Percentiles rank a stretch among this genome's conserved stretches.
phyloP scores from a whole-genome alignment of 1,140 invertebrate genomes.

The Aphelinus atriplicis region DNA sequence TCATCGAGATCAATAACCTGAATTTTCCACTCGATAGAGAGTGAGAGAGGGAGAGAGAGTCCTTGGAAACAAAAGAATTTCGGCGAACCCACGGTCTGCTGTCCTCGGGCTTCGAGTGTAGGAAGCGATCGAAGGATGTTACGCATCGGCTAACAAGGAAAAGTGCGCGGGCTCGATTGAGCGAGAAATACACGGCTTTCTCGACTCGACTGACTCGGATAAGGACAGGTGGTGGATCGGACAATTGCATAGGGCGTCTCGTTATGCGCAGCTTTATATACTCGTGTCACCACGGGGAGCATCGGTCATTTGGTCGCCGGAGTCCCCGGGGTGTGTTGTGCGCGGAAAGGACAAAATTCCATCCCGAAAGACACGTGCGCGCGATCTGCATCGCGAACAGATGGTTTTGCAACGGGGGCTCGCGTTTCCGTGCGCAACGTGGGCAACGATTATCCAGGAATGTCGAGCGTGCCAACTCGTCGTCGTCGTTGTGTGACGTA shows the following conservation, averaged over 20 bases:
- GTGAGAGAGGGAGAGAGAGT: no score
- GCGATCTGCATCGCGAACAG: background rate
- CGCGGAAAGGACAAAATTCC: no score
- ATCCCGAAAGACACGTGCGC: no score
- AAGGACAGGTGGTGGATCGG: slow-evolving; percentile 9
- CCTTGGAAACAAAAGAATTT: no score
- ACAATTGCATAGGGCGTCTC: slow-evolving; percentile 20
- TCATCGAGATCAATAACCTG: no score
- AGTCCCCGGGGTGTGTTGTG: background rate
- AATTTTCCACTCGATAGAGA: no score
- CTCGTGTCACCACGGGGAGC: background rate
- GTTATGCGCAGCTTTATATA: slow-evolving; percentile 29
- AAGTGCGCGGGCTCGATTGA: slow-evolving; percentile 31
- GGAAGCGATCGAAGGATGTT: slow-evolving; percentile 6
- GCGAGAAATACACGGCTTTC: slow-evolving; percentile 33
- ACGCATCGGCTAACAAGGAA: slow-evolving; percentile 32
- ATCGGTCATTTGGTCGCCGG: slow-evolving; percentile 13
- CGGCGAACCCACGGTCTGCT: no score
- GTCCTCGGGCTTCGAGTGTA: background rate
- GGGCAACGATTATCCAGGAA: no score
- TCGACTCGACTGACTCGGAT: background rate
- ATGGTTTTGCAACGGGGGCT: slow-evolving; percentile 14
- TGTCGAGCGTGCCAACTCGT: no score
- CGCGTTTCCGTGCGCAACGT: background rate
- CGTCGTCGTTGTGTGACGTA: no score